phyloP scores from a whole-genome alignment of 2,113 vertebrate genomes.

The Murina feae region DNA sequence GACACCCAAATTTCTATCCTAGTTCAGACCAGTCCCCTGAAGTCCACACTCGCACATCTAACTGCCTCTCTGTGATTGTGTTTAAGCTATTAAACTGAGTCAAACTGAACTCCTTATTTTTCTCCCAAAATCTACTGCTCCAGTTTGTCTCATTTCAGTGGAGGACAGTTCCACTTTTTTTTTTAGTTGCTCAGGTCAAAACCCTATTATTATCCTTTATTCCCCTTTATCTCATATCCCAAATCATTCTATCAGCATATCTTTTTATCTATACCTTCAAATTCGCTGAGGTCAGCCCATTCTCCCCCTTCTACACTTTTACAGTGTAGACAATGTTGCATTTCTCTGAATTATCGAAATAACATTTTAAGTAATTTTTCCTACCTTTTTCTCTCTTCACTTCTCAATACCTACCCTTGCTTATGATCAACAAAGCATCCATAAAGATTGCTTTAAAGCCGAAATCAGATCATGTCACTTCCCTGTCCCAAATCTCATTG shows the following conservation, averaged over 20 bases:
- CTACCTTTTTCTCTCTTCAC: not conserved
- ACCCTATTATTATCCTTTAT: not conserved
- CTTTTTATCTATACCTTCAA: not conserved
- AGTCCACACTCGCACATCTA: not conserved
- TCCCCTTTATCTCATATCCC: not conserved
- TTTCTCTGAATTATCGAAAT: too few species aligned
- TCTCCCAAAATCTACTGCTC: not conserved
- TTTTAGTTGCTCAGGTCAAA: not conserved
- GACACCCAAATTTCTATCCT: not conserved
- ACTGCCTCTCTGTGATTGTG: not conserved
- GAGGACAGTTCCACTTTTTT: not conserved
- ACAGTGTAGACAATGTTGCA: too few species aligned
- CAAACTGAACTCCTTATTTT: not conserved
- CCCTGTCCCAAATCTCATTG: not conserved
- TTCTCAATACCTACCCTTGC: not conserved
- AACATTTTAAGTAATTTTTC: not conserved
- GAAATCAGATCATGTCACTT: not conserved
- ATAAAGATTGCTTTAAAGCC: not conserved
- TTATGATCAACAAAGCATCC: not conserved
- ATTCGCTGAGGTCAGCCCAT: not conserved
- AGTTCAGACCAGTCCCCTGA: not conserved
- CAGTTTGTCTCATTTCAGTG: not conserved
- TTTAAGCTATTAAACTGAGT: too few species aligned
- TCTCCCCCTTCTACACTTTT: too few species aligned
- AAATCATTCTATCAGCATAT: not conserved